A percentile compares a stretch with the other conserved stretches of the same genome.
phyloP scores from a whole-genome alignment of 2,113 vertebrate genomes.

The Ascaphus truei region DNA sequence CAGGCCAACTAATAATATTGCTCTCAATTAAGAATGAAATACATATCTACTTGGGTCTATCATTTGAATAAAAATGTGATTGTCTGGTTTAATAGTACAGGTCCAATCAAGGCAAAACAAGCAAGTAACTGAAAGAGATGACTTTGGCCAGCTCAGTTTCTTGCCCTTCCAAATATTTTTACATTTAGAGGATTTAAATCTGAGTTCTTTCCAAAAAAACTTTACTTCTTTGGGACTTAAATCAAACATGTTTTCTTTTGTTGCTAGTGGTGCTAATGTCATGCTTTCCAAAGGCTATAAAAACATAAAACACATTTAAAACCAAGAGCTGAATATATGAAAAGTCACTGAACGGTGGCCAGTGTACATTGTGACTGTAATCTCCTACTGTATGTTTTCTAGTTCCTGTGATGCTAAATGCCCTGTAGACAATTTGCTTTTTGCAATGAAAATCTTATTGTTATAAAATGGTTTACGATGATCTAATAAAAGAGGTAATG shows the following conservation, averaged over 20 bases:
- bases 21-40: too few relatives aligned
- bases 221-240: not conserved
- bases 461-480: not conserved
- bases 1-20: too few relatives aligned
- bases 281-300: not conserved
- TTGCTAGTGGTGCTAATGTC: not conserved
- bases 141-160: not conserved
- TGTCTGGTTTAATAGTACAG: not conserved
- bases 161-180: slow-evolving; percentile 10
- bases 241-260: not conserved
- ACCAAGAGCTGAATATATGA: not conserved
- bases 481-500: not conserved
- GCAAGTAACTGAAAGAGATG: not conserved
- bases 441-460: not conserved
- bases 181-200: slow-evolving; percentile 7
- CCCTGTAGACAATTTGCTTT: not conserved
- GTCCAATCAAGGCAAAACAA: slow-evolving; percentile 1
- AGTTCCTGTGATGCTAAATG: not conserved
- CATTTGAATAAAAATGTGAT: too few relatives aligned
- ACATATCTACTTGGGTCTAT: too few relatives aligned
- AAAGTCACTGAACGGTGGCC: not conserved
- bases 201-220: slow-evolving; percentile 20
- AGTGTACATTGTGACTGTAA: too few relatives aligned
- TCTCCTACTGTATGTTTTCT: too few relatives aligned
- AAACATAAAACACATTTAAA: not conserved